Evolutionary conservation across 1,140 invertebrate species (phyloP), one percentile per base, ranked within the genome.

Genomic region (Neodiprion lecontei): DNA sequence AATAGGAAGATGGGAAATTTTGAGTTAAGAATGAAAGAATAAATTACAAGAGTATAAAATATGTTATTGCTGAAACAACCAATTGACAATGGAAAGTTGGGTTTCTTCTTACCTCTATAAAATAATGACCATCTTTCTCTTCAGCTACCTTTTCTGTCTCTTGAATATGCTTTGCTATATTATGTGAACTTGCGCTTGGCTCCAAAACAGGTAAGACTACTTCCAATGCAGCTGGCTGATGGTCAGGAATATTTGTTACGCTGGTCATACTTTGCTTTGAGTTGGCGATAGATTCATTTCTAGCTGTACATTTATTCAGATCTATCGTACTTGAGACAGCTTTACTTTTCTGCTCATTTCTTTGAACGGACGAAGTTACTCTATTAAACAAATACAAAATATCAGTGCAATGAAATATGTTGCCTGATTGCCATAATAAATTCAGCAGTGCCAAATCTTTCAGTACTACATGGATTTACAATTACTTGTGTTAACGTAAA

Each of bases 71-170:
- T 40, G 28, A 40, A 40, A 40, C 28, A 40, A 40, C 28, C 5
- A 70, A 21, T 14, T 66, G 14, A n/a, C 40, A 76, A 48, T 48
- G 0, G 70, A 23, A 21, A 14, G 21, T 21, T 69, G 21, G 9
- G 11, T 28, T 72, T 74, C 48, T 48, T 73, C 83, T 81, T 83
- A 90, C 90, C 75, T 86, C 87, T 73, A 91, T 84, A 86, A 95
- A 97, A 86, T 94, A 94, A 85, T 95, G 91, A 47, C 93, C 95
- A 88, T 95, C 92, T 76, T 91, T 92, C 50, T 87, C 86, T 67
- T 83, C 79, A 23, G 66, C 70, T 70, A 74, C 49, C 70, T 80
- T 82, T 76, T 77, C 81, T 47, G 70, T 76, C 72, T 81, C 76
- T 72, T 79, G 81, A 71, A 21, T 67, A 74, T 82, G 80, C 77